Base-by-base conservation (phyloP, 2,888 invertebrate species). In the Hofmannophila pseudospretella region DNA sequence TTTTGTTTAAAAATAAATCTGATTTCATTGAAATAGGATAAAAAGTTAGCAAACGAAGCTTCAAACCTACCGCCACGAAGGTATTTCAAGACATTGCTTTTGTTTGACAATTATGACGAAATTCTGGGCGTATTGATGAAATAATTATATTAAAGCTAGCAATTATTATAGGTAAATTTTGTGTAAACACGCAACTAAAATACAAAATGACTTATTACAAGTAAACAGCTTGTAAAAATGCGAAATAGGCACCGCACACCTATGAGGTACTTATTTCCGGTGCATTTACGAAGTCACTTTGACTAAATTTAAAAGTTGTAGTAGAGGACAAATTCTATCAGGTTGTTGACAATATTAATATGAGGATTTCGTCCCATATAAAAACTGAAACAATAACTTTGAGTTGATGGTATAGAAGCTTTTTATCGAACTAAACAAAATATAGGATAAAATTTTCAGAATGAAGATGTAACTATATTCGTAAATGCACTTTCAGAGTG, bases 61-160 rank as follows among this genome's bases (percentile, higher is more conserved):
- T 36, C 45, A 50, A 40, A 39, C 41, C 42, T 45, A 51, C 51
- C 58, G 58, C 67, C 67, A 65, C 56, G 67, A 16, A 66, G 59
- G 38, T 45, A 34, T 30, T 33, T 49, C 46, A 47, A 49, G 49
- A 47, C 46, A 47, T 38, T 28, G 23, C 8, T 29, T 41, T 42
- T 45, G 39, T 37, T 35, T 40, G 38, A 34, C 49, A 59, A 57
- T 49, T 37, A 54, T 62, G 56, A 54, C 45, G 58, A 62, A 62
- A 62, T 54, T 39, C 20, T 33, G 10, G 1, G n/a, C 7, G 32
- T 38, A 32, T 2, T 20, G 3, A 25, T 20, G 19, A 23, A 23
- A 23, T 23, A 2, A 23, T 2, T 25, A 25, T 9, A 25, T 25
- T 25, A 25, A 25, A 19, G 4, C 19, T 23, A 8, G 23, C 4